phyloP scores from a whole-genome alignment of 2,888 invertebrate species.

The Hartigia nigra region DNA sequence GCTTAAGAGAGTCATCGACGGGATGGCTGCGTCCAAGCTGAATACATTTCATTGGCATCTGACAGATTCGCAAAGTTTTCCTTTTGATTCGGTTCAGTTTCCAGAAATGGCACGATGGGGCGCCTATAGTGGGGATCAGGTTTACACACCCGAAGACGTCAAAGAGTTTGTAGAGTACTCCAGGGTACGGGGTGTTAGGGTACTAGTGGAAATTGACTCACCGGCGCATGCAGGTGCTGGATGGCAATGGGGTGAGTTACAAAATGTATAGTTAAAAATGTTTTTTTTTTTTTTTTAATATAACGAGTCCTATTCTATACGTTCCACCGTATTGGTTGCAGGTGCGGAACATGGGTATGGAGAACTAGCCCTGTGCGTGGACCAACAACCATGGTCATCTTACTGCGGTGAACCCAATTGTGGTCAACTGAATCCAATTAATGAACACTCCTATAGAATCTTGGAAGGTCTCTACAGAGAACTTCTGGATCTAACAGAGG shows the following conservation, averaged over 20 bases:
- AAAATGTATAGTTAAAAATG: slow-evolving; percentile 5
- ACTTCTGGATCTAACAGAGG: slow-evolving; percentile 78
- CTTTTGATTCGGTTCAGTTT: slow-evolving; percentile 80
- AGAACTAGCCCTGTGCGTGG: slow-evolving; percentile 83
- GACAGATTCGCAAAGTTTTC: slow-evolving; percentile 93
- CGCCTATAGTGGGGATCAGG: slow-evolving; percentile 83
- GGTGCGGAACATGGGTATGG: slow-evolving; percentile 78
- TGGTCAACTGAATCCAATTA: slow-evolving; percentile 85
- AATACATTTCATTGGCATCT: slow-evolving; percentile 96
- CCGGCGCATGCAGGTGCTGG: slow-evolving; percentile 91
- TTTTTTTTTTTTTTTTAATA: background rate
- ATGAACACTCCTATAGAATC: slow-evolving; percentile 80
- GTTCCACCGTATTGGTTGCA: slow-evolving; percentile 24
- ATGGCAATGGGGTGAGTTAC: slow-evolving; percentile 79
- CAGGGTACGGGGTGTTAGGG: slow-evolving; percentile 83
- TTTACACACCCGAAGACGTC: slow-evolving; percentile 79
- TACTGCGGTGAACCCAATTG: slow-evolving; percentile 90
- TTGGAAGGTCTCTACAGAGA: slow-evolving; percentile 81
- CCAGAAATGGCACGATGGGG: slow-evolving; percentile 86
- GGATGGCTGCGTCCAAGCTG: slow-evolving; percentile 89
- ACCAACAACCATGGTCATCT: slow-evolving; percentile 82
- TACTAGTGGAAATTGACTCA: slow-evolving; percentile 90
- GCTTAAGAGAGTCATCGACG: slow-evolving; percentile 81
- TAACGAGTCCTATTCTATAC: background rate
- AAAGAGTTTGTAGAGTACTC: slow-evolving; percentile 81